A percentile compares a stretch with the other conserved stretches of the same genome.
Conservation (phyloP, 2,113 vertebrate genomes). For the Amphilophus citrinellus region DNA sequence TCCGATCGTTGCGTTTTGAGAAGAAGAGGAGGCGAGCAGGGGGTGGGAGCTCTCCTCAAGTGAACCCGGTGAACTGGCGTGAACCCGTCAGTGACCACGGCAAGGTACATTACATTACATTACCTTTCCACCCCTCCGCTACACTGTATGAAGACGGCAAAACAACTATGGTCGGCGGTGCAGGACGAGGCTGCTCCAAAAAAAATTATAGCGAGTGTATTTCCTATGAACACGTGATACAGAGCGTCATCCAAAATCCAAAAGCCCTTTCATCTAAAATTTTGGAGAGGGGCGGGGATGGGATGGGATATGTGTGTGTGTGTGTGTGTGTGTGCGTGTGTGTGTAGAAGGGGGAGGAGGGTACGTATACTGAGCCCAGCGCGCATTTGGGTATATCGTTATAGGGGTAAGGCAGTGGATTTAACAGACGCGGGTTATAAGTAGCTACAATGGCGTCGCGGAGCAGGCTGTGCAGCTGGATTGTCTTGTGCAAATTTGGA, state of each 20-base stretch:
- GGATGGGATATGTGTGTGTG: constrained; percentile 49
- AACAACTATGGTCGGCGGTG: constrained; percentile 78
- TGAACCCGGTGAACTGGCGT: constrained; percentile 83
- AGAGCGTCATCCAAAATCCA: constrained; percentile 85
- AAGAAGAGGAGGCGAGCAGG: constrained; percentile 79
- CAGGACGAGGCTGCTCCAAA: constrained; percentile 80
- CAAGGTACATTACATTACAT: constrained; percentile 78
- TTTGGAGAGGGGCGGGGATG: constrained; percentile 79
- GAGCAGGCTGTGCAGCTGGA: constrained; percentile 30
- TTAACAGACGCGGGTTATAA: constrained; percentile 50
- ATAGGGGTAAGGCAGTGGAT: constrained; percentile 41
- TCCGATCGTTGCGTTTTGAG: constrained; percentile 79
- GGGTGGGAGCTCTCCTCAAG: constrained; percentile 83
- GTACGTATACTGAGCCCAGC: constrained; percentile 54
- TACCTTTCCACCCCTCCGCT: constrained; percentile 64
- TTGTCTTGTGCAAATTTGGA: constrained; percentile 49
- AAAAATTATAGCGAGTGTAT: constrained; percentile 83
- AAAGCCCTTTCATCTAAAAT: constrained; percentile 83
- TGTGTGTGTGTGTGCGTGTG: constrained; percentile 32
- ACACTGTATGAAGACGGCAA: constrained; percentile 74
- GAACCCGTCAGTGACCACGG: constrained; percentile 82
- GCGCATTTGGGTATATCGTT: constrained; percentile 72
- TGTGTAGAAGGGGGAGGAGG: constrained; percentile 9
- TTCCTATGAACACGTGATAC: constrained; percentile 85
- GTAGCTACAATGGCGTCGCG: constrained; percentile 45